phyloP scores from a whole-genome alignment of 2,888 invertebrate genomes.

The Coenonympha glycerion region DNA sequence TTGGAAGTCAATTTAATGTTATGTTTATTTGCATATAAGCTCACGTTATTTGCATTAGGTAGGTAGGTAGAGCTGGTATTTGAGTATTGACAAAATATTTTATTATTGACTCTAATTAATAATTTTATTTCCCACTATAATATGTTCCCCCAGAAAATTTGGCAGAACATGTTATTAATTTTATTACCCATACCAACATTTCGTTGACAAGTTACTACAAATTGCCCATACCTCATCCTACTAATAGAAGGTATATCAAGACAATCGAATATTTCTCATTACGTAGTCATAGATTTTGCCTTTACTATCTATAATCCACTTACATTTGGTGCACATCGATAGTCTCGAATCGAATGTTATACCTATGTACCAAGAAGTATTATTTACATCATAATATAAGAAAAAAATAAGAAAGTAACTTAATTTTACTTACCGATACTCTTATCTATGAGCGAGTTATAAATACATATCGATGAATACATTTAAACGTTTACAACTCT shows the following conservation, averaged over 20 bases:
- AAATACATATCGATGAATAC: neutral
- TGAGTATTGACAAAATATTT: too few species aligned
- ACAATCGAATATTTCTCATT: constrained; percentile 17
- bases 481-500: constrained; percentile 15
- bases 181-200: too few species aligned
- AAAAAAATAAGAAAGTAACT: neutral
- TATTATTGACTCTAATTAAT: too few species aligned
- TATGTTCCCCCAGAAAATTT: neutral
- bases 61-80: neutral
- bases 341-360: neutral
- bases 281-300: constrained; percentile 28
- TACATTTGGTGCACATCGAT: constrained; percentile 1
- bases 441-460: constrained; percentile 9
- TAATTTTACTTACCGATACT: constrained; percentile 10
- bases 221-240: too few species aligned
- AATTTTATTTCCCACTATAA: neutral
- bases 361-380: too few species aligned
- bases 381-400: too few species aligned
- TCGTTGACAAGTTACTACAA: too few species aligned
- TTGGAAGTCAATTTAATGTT: neutral
- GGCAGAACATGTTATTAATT: too few species aligned
- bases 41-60: too few species aligned
- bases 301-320: constrained; percentile 30
- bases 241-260: constrained; percentile 6
- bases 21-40: neutral